A percentile compares a stretch with the other conserved stretches of the same genome.
Conservation (phyloP, 2,888 invertebrate genomes). For the Apocheima hispidaria region DNA sequence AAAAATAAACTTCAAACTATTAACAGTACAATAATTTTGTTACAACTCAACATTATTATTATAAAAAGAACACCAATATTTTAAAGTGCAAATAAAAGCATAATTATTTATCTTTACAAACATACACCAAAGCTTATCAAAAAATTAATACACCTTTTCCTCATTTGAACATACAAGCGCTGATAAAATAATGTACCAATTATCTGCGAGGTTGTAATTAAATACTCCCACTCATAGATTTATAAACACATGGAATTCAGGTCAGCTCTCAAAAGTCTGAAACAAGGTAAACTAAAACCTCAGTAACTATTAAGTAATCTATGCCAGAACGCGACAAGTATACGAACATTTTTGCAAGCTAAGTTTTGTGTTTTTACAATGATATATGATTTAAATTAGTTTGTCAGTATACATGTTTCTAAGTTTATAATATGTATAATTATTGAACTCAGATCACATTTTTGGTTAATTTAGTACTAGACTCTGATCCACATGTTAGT, state of each 20-base stretch:
- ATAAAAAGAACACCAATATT: slow-evolving; percentile 58
- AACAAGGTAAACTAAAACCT: too few relatives aligned
- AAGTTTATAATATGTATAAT: too few relatives aligned
- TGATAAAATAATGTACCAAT: slow-evolving; percentile 53
- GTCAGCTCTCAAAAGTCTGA: too few relatives aligned
- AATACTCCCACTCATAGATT: background rate
- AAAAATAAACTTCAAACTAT: slow-evolving; percentile 61
- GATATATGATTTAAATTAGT: too few relatives aligned
- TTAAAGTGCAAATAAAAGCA: slow-evolving; percentile 55
- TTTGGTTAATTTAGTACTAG: too few relatives aligned
- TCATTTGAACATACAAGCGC: slow-evolving; percentile 52
- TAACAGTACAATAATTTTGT: slow-evolving; percentile 66
- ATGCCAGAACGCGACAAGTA: too few relatives aligned
- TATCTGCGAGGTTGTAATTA: slow-evolving; percentile 57
- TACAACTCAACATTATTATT: slow-evolving; percentile 58
- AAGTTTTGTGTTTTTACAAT: too few relatives aligned
- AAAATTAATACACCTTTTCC: slow-evolving; percentile 51
- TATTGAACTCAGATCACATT: too few relatives aligned
- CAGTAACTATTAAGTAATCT: too few relatives aligned
- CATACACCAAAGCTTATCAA: slow-evolving; percentile 55
- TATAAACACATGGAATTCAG: background rate
- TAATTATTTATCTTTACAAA: slow-evolving; percentile 43
- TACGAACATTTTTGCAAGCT: too few relatives aligned
- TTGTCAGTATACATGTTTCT: too few relatives aligned
- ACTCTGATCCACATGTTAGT: too few relatives aligned